Conservation (phyloP, 2,113 vertebrate species). For the Pluvianellus socialis region DNA sequence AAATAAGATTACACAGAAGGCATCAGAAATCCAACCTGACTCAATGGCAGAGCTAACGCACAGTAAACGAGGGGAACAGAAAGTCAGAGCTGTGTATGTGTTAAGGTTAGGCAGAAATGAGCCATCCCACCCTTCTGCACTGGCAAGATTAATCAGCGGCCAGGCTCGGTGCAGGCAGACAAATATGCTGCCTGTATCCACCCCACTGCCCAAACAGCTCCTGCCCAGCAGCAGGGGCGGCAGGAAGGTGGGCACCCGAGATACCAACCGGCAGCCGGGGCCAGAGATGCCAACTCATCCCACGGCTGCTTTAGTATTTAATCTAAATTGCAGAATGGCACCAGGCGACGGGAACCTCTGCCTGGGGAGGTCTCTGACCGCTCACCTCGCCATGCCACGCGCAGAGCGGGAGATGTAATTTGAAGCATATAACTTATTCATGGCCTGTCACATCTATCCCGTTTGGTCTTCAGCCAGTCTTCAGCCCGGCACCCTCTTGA, state of each 20-base stretch:
- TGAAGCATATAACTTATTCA: neutral
- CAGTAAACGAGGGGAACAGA: neutral
- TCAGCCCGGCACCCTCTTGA: neutral
- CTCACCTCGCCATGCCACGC: rapidly evolving
- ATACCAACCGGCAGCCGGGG: neutral
- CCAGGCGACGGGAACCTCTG: neutral
- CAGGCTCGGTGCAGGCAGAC: neutral
- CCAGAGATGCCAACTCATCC: neutral
- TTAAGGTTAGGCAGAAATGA: neutral
- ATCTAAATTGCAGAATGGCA: neutral
- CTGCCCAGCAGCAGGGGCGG: neutral
- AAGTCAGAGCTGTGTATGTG: neutral
- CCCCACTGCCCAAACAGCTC: neutral
- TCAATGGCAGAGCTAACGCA: neutral
- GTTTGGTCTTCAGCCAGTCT: neutral
- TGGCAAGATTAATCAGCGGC: neutral
- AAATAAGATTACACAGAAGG: neutral
- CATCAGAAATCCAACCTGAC: neutral
- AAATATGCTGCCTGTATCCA: too few species aligned
- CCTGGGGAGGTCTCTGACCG: neutral
- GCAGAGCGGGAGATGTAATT: neutral
- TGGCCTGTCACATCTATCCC: neutral
- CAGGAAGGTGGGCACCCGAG: neutral
- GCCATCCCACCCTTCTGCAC: neutral
- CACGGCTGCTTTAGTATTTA: neutral